A percentile compares a stretch with the other conserved stretches of the same genome.
phyloP scores from a whole-genome alignment of 1,140 invertebrate species.

The Trichonephila clavipes region DNA sequence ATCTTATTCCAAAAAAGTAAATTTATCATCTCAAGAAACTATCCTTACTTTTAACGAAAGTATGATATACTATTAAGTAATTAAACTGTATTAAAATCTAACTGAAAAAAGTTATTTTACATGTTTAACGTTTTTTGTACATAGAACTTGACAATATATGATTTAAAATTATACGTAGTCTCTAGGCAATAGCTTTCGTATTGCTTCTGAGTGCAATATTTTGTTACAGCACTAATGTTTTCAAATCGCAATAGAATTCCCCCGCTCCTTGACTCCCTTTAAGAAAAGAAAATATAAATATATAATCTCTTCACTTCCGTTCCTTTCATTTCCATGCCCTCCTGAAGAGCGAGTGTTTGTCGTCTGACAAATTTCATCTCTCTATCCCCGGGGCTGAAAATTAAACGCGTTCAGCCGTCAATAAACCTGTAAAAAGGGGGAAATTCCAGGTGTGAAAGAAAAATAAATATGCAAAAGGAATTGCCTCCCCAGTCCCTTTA shows the following conservation, averaged over 20 bases:
- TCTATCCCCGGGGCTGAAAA: neutral
- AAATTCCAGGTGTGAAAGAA: conserved; percentile 30
- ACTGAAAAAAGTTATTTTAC: too few relatives aligned
- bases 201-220: too few relatives aligned
- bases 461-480: conserved; percentile 28
- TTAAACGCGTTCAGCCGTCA: conserved; percentile 29
- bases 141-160: too few relatives aligned
- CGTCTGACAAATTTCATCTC: conserved; percentile 23
- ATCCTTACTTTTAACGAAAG: too few relatives aligned
- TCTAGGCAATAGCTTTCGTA: too few relatives aligned
- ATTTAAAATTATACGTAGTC: too few relatives aligned
- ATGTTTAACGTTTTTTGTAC: too few relatives aligned
- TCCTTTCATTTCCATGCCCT: neutral
- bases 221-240: too few relatives aligned
- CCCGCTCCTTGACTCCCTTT: neutral
- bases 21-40: too few relatives aligned
- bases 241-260: neutral
- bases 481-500: neutral
- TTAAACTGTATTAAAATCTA: too few relatives aligned
- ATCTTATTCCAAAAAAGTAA: too few relatives aligned
- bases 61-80: too few relatives aligned
- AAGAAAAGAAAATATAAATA: conserved; percentile 7
- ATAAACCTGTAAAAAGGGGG: neutral
- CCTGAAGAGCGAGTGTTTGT: conserved; percentile 1
- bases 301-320: neutral